These are phyloP conservation scores for Alloplasta piceator DNA, from an alignment of 2,888 invertebrate genomes.

Conservation along the genomic window DNA sequence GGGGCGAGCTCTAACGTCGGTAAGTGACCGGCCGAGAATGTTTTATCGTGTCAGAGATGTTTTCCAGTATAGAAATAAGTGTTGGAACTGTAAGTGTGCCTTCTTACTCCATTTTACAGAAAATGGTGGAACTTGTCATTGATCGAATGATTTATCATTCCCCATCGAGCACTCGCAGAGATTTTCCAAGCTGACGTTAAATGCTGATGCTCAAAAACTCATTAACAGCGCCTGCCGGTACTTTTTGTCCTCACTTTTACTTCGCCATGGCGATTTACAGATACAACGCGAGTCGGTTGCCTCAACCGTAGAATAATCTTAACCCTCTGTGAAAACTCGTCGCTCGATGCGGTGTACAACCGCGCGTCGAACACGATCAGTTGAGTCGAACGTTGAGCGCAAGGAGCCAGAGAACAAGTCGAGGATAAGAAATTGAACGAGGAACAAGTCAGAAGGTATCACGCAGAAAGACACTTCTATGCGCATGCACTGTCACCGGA, in stretches of 20 bases:
- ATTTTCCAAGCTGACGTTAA: not conserved
- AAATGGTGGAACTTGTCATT: no score
- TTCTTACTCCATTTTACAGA: no score
- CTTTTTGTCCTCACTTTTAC: conserved; percentile 8
- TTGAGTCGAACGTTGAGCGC: conserved; percentile 17
- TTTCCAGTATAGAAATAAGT: no score
- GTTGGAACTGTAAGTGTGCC: no score
- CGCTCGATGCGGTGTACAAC: not conserved
- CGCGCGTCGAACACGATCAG: conserved; percentile 30
- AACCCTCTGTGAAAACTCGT: conserved; percentile 4
- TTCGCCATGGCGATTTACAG: not conserved
- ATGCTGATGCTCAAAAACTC: conserved; percentile 33
- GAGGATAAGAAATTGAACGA: conserved; percentile 40
- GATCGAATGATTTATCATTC: no score
- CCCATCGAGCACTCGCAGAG: no score
- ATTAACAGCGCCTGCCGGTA: conserved; percentile 42
- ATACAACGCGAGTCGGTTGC: no score
- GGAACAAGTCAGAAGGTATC: conserved; percentile 52
- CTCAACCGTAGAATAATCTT: conserved; percentile 1
- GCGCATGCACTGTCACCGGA: conserved; percentile 74
- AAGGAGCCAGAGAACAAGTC: conserved; percentile 28
- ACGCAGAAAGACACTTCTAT: conserved; percentile 72
- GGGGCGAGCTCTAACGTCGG: no score
- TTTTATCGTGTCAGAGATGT: no score
- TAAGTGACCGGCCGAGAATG: no score